Base-by-base conservation (phyloP, 2,797 vertebrate species). In the Sebastiscus tertius region DNA sequence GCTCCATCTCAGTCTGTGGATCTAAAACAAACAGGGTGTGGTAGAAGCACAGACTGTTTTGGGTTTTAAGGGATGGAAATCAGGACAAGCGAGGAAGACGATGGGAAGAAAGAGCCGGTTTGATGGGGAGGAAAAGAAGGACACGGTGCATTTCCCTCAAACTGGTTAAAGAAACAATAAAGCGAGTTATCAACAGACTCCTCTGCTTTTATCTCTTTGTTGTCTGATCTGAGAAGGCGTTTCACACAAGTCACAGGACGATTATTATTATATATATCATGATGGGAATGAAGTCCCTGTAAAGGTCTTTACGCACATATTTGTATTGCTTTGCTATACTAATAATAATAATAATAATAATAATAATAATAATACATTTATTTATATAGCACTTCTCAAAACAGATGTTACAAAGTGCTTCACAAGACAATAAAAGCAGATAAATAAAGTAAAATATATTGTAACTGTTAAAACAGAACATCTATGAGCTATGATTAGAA, bases 1-100 rank as follows among this genome's bases (percentile, higher is more conserved):
- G 94, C 93, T 69, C 93, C 20, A 94, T 96, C 80, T 96, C 94
- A 90, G 93, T 91, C 94, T 95, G 93, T 90, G 94, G 92, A 93
- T 91, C 93, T 87, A 87, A 97, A 97, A 96, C 96, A 97, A 97
- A 97, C 93, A 97, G 95, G 93, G 93, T 72, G 88, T 87, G 88
- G 92, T 92, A 14, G 49, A 5, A n/a, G 49, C 49, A 52, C 0
- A 52, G 49, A n/a, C 49, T n/a, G 49, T 8, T 20, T 52, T 52
- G 8, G 20, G 49, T 52, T 52, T 8, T 89, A 91, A 89, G 89
- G 79, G 92, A 94, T 72, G 91, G 87, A 93, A 90, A 95, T 87
- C 75, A 78, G 80, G 93, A 96, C 95, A 96, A 94, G 94, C 87
- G 92, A 92, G 88, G 90, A 91, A 93, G 89, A 91, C 54, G 80